Percentiles rank a stretch among this genome's conserved stretches.
Evolutionary conservation across 2,888 invertebrate genomes (phyloP).

Genomic region (Eristalis intricaria): DNA sequence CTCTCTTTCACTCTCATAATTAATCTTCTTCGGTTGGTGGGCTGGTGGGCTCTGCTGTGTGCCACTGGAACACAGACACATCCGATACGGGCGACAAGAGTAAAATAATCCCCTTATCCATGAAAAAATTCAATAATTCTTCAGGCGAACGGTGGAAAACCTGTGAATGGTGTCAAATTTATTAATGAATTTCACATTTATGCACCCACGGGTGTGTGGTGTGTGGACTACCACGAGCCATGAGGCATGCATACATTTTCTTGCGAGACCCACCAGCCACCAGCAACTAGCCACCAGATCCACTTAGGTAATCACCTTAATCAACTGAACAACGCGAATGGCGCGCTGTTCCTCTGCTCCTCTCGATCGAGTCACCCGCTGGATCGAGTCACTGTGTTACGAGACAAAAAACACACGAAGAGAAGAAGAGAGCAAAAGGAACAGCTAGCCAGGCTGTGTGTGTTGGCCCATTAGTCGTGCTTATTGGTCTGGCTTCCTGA

Average conservation of each 20-base stretch:
- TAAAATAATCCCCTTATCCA: conserved; percentile 63
- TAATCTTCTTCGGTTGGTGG: conserved; percentile 30
- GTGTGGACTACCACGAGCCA: background rate
- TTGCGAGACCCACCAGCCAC: background rate
- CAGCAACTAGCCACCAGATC: conserved; percentile 55
- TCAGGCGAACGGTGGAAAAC: conserved; percentile 41
- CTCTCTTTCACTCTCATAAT: conserved; percentile 45
- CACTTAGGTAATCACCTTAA: conserved; percentile 70
- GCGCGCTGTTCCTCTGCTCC: conserved; percentile 20
- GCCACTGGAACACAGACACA: conserved; percentile 44
- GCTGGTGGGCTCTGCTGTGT: conserved; percentile 1
- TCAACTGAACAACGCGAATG: conserved; percentile 51
- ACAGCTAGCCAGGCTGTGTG: conserved; percentile 9
- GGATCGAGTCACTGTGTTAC: conserved; percentile 36
- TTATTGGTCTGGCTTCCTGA: conserved; percentile 66
- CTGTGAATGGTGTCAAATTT: conserved; percentile 72
- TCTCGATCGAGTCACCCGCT: conserved; percentile 7
- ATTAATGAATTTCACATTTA: conserved; percentile 67
- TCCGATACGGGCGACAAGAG: conserved; percentile 12
- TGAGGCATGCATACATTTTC: conserved; percentile 23
- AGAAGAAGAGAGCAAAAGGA: background rate
- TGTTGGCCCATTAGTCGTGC: conserved; percentile 60
- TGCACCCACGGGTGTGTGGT: background rate
- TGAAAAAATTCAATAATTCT: conserved; percentile 55
- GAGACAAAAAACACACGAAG: conserved; percentile 2